Evolutionary conservation across 2,113 vertebrate genomes (phyloP).

Genomic region (Collichthys lucidus): DNA sequence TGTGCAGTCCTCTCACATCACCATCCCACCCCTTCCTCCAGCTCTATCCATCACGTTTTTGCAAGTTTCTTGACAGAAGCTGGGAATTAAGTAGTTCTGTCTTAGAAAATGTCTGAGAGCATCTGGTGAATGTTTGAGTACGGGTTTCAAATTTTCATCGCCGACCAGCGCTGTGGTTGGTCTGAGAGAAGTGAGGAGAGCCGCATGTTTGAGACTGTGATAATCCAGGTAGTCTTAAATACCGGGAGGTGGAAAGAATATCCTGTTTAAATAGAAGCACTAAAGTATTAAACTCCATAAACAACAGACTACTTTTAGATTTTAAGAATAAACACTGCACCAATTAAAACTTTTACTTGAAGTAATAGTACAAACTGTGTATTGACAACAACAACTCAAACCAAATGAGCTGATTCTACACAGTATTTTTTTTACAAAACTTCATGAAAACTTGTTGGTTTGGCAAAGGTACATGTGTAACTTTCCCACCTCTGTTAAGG

Average conservation of each 20-base stretch:
- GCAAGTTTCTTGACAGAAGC: constrained; percentile 52
- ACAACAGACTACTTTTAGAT: background rate
- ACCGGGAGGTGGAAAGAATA: constrained; percentile 4
- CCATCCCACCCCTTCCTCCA: constrained; percentile 25
- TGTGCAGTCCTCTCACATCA: constrained; percentile 25
- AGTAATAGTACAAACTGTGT: background rate
- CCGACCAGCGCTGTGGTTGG: constrained; percentile 47
- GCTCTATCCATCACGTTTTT: constrained; percentile 53
- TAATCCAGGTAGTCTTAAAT: constrained; percentile 35
- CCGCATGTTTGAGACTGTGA: constrained; percentile 22
- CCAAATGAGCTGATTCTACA: no score
- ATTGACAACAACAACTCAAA: no score
- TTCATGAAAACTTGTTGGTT: background rate
- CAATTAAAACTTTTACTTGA: background rate
- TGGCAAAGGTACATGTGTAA: no score
- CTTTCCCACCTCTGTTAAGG: no score
- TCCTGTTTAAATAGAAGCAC: constrained; percentile 5
- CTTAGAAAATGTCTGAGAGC: constrained; percentile 24
- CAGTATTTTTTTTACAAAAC: no score
- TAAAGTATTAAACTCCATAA: background rate
- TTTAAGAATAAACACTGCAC: background rate
- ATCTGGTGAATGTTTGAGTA: constrained; percentile 58
- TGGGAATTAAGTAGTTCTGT: constrained; percentile 35
- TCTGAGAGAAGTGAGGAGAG: constrained; percentile 36
- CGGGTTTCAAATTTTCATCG: constrained; percentile 33